Evolutionary conservation across 2,797 vertebrate genomes (phyloP).

Genomic region (Pangasius krempfi): DNA sequence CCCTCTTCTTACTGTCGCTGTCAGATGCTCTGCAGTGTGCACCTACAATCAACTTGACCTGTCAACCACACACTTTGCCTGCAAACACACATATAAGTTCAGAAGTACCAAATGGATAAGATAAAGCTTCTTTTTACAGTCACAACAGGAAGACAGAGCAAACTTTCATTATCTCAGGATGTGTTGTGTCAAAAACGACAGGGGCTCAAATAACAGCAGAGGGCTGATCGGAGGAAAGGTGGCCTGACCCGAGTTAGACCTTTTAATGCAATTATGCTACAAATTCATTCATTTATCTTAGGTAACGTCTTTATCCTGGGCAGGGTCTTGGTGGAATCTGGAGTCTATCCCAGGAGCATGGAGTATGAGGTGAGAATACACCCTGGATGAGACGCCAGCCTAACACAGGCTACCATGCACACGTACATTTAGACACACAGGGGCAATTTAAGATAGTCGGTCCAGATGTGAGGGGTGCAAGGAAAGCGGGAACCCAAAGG

Average conservation of each 20-base stretch:
- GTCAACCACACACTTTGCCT: conserved; percentile 32
- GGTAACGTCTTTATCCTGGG: neutral
- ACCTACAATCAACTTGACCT: conserved; percentile 31
- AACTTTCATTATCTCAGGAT: neutral
- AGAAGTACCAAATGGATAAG: conserved; percentile 1
- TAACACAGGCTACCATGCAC: neutral
- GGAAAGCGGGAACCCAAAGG: neutral
- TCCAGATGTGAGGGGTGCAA: neutral
- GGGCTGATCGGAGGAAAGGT: neutral
- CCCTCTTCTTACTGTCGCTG: conserved; percentile 43
- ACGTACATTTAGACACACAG: neutral
- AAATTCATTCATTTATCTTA: neutral
- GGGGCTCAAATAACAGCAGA: neutral
- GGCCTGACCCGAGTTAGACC: neutral
- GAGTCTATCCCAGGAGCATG: neutral
- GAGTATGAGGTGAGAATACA: neutral
- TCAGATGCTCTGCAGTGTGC: neutral
- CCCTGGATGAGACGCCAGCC: neutral
- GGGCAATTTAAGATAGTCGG: neutral
- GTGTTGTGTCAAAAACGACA: neutral
- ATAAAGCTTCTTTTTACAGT: conserved; percentile 2
- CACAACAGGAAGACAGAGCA: neutral
- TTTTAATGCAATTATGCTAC: neutral
- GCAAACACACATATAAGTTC: conserved; percentile 27
- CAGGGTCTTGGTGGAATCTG: neutral